These are phyloP conservation scores for Athetis lepigone DNA, from an alignment of 2,888 invertebrate species.

Conservation along the genomic window DNA sequence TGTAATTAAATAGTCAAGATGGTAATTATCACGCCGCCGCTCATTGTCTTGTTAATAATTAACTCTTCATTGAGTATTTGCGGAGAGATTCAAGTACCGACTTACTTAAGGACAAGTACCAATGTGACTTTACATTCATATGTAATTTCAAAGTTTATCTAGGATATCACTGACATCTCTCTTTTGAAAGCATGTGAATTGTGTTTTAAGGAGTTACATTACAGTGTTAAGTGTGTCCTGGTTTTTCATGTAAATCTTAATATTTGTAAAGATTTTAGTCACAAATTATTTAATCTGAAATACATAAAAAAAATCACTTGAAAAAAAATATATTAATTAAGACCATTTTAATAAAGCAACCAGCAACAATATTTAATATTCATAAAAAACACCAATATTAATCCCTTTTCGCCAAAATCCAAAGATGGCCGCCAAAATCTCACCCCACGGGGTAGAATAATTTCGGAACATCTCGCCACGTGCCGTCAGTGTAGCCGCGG, in stretches of 20 bases:
- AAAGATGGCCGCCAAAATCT: slow-evolving; percentile 61
- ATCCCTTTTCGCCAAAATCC: slow-evolving; percentile 36
- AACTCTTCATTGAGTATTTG: slow-evolving; percentile 10
- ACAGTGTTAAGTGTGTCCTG: too few relatives aligned
- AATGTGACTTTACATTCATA: too few relatives aligned
- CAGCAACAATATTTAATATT: neutral
- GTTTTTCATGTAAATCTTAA: too few relatives aligned
- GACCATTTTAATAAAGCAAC: too few relatives aligned
- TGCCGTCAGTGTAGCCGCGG: slow-evolving; percentile 85
- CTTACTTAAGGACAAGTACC: too few relatives aligned
- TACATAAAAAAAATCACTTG: neutral
- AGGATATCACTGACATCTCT: too few relatives aligned
- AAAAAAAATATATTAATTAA: too few relatives aligned
- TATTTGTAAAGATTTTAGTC: neutral
- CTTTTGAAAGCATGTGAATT: too few relatives aligned
- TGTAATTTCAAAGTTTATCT: too few relatives aligned
- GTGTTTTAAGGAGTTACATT: too few relatives aligned
- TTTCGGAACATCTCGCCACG: slow-evolving; percentile 78
- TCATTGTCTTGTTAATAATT: slow-evolving; percentile 15
- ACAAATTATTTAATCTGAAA: neutral
- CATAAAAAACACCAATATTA: neutral
- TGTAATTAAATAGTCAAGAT: slow-evolving; percentile 42
- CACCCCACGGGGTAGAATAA: slow-evolving; percentile 72
- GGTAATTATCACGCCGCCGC: slow-evolving; percentile 41
- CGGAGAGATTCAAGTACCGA: neutral